Evolutionary conservation across 2,113 vertebrate species (phyloP).

Genomic region (Ictidomys tridecemlineatus): DNA sequence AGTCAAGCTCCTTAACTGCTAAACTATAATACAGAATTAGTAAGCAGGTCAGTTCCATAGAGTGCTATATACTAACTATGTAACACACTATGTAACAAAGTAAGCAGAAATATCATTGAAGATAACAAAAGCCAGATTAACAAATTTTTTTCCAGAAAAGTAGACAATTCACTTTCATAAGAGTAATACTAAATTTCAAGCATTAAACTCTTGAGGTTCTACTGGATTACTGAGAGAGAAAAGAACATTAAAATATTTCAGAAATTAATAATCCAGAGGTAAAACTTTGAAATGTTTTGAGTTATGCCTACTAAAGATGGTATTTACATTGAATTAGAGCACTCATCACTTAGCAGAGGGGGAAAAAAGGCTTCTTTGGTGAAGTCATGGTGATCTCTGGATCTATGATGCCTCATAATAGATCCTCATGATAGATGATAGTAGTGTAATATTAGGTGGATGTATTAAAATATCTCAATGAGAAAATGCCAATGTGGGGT

Average conservation of each 20-base stretch:
- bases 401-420: background rate
- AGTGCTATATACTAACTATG: background rate
- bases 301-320: background rate
- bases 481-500: constrained; percentile 3
- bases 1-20: background rate
- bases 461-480: constrained; percentile 35
- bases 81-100: background rate
- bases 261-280: background rate
- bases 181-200: constrained; percentile 32
- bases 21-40: constrained; percentile 1
- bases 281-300: background rate
- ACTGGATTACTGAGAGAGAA: background rate
- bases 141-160: constrained; percentile 5
- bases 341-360: background rate
- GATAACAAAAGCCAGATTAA: background rate
- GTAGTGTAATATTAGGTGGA: background rate
- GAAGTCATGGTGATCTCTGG: background rate
- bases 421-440: background rate
- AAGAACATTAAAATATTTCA: constrained; percentile 3
- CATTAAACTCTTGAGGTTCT: constrained; percentile 4
- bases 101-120: constrained; percentile 1
- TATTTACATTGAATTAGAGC: background rate
- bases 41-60: background rate
- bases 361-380: background rate
- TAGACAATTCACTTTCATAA: background rate